Evolutionary conservation across 2,888 invertebrate species (phyloP).

Genomic region (Muschampia plurimacula): DNA sequence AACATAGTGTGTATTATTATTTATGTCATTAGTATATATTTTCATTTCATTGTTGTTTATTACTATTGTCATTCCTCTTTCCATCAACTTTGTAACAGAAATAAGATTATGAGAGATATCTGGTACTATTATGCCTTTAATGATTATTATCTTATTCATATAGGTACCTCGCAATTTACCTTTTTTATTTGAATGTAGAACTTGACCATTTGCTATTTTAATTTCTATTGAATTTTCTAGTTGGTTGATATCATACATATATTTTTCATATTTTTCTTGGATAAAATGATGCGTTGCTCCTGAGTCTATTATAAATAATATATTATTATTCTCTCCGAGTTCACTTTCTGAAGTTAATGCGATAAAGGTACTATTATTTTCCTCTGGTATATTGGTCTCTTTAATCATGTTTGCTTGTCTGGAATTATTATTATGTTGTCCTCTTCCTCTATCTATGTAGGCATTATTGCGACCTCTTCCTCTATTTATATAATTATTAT

Average conservation of each 20-base stretch:
- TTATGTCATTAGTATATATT: neutral
- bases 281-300: neutral
- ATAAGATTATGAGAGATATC: slow-evolving; percentile 1
- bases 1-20: neutral
- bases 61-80: neutral
- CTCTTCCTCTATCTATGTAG: neutral
- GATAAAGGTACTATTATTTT: neutral
- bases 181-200: neutral
- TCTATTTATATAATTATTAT: neutral
- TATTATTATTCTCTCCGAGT: neutral
- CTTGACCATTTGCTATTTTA: neutral
- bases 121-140: neutral
- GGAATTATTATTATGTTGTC: neutral
- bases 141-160: neutral
- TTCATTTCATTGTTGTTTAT: neutral
- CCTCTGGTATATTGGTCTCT: neutral
- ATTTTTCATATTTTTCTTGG: neutral
- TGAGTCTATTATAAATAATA: neutral
- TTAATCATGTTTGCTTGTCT: neutral
- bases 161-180: neutral
- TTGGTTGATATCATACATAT: neutral
- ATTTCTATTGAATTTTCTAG: neutral
- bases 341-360: neutral
- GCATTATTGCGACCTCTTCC: neutral
- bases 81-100: neutral